Base-by-base conservation (phyloP, 23 tunicate genomes). In the Styela clava region DNA sequence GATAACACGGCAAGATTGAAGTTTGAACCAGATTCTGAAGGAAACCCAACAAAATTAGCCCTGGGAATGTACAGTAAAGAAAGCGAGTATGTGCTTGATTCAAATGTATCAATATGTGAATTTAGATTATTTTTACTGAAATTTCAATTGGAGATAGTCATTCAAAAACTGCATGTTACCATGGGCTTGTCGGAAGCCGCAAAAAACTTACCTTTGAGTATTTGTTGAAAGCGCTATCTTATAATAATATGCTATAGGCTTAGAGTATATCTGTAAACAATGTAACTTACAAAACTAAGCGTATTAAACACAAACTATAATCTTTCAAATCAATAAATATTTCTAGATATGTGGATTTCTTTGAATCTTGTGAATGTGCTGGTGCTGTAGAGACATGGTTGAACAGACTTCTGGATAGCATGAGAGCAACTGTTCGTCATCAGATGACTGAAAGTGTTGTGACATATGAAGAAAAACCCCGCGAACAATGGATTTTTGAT, bases 401-500 rank as follows among this genome's bases (percentile, higher is more conserved):
- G 69, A 89, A 89, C 83, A 79, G 68, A 25, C 62, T 94, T 9
- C 82, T 94, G 90, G 98, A 94, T 3, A 79, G 91, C 61, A 89
- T 89, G 98, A 73, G 98, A 56, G 87, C 98, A 9, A 89, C 98
- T 2, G 98, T 94, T 28, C 65, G 98, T 31, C 88, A 94, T 71
- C 79, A 86, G 80, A 88, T 94, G 95, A 88, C 98, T 0, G 98
- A 94, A 74, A 94, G 94, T 31, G 85, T 82, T 34, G 95, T 94
- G 64, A 94, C 98, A 20, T 94, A 94, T 74, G 98, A 94, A 79
- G 98, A 94, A 80, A 94, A 94, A 44, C 91, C 98, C 12, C 78
- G 98, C 22, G 98, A 94, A 61, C 90, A 88, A 79, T 94, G 98
- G 98, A 88, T 94, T n/a, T 94, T 94, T 87, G 98, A 94, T 61